These are phyloP conservation scores for Thunnus maccoyii DNA, from an alignment of 2,113 vertebrate species.

Conservation along the genomic window DNA sequence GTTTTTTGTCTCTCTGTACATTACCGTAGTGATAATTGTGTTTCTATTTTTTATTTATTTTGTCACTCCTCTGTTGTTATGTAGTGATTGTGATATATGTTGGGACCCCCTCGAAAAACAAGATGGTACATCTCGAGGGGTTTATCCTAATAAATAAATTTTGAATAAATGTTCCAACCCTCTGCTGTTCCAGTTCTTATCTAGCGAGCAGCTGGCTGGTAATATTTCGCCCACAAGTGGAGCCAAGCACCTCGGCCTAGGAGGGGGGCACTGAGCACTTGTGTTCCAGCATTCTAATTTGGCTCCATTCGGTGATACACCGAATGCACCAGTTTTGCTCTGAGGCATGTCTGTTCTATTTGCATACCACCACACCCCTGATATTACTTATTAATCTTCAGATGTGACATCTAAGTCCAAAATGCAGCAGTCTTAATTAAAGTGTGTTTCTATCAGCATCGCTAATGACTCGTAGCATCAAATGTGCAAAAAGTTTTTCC, in stretches of 20 bases:
- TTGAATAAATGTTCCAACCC: slow-evolving; percentile 27
- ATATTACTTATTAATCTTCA: slow-evolving; percentile 72
- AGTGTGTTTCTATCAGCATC: slow-evolving; percentile 64
- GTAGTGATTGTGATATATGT: too few relatives aligned
- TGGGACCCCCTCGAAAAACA: too few relatives aligned
- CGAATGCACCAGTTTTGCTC: slow-evolving; percentile 55
- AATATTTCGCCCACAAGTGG: slow-evolving; percentile 71
- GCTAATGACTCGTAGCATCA: slow-evolving; percentile 65
- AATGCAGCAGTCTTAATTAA: slow-evolving; percentile 68
- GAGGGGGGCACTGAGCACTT: slow-evolving; percentile 50
- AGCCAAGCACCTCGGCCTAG: slow-evolving; percentile 68
- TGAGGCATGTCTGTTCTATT: slow-evolving; percentile 78
- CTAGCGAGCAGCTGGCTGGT: slow-evolving; percentile 69
- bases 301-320: slow-evolving; percentile 49
- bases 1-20: too few relatives aligned
- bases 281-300: slow-evolving; percentile 69
- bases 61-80: too few relatives aligned
- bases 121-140: too few relatives aligned
- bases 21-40: too few relatives aligned
- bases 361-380: slow-evolving; percentile 65
- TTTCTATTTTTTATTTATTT: too few relatives aligned
- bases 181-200: slow-evolving; percentile 63
- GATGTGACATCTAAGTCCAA: slow-evolving; percentile 62
- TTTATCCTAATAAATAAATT: too few relatives aligned
- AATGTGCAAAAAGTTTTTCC: slow-evolving; percentile 56